Evolutionary conservation across 2,797 vertebrate genomes (phyloP).

Genomic region (Periparus ater): DNA sequence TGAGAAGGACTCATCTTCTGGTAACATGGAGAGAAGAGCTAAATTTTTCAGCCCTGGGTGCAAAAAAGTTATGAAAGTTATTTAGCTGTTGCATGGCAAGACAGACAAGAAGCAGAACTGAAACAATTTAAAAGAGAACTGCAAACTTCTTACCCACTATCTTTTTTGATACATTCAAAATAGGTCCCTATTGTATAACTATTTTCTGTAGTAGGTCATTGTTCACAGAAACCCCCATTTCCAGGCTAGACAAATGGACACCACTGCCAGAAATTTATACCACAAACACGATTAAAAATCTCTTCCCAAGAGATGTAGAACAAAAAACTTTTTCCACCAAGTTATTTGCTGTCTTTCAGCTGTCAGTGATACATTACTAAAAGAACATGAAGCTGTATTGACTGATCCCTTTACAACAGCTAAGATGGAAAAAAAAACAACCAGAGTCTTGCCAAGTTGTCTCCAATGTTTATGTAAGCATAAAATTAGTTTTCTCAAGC

Average conservation of each 20-base stretch:
- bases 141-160: not conserved
- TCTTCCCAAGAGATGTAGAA: not conserved
- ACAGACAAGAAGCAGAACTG: not conserved
- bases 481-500: constrained; percentile 39
- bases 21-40: constrained; percentile 87
- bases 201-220: not conserved
- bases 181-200: not conserved
- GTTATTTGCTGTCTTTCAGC: not conserved
- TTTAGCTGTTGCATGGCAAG: not conserved
- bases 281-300: not conserved
- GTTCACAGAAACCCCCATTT: not conserved
- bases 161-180: not conserved
- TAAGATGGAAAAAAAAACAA: not conserved
- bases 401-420: constrained; percentile 2
- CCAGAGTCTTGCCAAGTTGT: constrained; percentile 19
- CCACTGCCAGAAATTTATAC: not conserved
- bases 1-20: constrained; percentile 80
- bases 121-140: not conserved
- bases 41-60: constrained; percentile 84
- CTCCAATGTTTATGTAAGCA: constrained; percentile 15
- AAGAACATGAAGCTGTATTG: not conserved
- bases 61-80: not conserved
- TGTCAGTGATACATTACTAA: not conserved
- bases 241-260: not conserved
- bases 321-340: not conserved